Base-by-base conservation (phyloP, 2,888 invertebrate species). In the Leucania comma region DNA sequence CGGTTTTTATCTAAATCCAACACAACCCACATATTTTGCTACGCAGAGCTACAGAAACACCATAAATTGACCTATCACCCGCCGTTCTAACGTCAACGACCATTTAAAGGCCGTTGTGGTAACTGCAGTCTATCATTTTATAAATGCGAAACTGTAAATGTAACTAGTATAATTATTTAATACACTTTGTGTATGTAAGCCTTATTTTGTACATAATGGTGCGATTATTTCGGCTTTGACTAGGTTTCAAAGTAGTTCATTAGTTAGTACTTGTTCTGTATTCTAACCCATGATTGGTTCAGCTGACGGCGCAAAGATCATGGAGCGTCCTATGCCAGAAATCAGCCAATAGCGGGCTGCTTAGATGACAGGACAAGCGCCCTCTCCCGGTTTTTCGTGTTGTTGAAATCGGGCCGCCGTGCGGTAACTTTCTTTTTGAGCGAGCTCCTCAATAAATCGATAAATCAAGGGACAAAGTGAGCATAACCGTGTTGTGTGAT, bases 21-120 rank as follows among this genome's bases (percentile, higher is more conserved):
- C 35, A 14, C 20, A 26, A 50, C 24, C 53, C 14, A 67, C 22
- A 48, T 48, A 6, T 20, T 59, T n/a, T 0, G 26, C 24, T 24
- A 54, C 10, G 14, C 54, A 46, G 26, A 58, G 48, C 10, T 6
- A 56, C 38, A 63, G 54, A 60, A 54, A 51, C 20, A 67, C 26
- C 17, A 51, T 61, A 46, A 38, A 46, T 64, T 56, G 50, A 64
- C 35, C 56, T 63, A 35, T 59, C n/a, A 38, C 46, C 24, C 22
- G 53, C 62, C 70, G n/a, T 38, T 81, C 75, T 80, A 80, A 81
- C 68, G 78, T 80, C 75, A 75, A 64, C 17, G 78, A 74, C 80
- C 81, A 70, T 22, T 70, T 63, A 74, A 81, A 80, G 75, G 81
- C 75, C 78, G 61, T 32, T 29, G 10, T 59, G 56, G 56, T 66